Percentiles rank a stretch among this genome's conserved stretches.
These are phyloP conservation scores for Cerceris rybyensis DNA, from an alignment of 2,888 invertebrate species.

Conservation along the genomic window DNA sequence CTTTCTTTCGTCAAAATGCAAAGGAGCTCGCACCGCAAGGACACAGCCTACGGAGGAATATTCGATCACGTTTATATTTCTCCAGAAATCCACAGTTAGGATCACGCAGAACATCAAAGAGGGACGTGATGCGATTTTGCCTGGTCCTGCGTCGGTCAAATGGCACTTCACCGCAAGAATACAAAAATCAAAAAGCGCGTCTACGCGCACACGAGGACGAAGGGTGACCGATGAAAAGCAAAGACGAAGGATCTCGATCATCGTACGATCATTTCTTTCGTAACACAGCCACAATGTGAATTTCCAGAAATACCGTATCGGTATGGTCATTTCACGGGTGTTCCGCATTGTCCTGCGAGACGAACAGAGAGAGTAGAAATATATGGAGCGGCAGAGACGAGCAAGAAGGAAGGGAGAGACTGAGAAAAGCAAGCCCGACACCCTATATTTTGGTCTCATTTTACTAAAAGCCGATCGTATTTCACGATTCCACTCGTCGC, in stretches of 20 bases:
- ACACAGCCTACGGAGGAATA: not conserved
- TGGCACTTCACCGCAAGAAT: constrained; percentile 44
- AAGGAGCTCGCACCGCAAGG: not conserved
- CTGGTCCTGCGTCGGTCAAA: constrained; percentile 35
- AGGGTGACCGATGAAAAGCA: not conserved
- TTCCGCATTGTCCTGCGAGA: constrained; percentile 58
- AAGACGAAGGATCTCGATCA: constrained; percentile 7
- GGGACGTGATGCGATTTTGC: constrained; percentile 48
- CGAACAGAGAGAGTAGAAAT: constrained; percentile 35
- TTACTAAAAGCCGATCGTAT: constrained; percentile 81
- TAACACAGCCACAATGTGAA: constrained; percentile 43
- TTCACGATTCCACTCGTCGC: constrained; percentile 75
- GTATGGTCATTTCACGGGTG: constrained; percentile 76
- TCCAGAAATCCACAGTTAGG: constrained; percentile 10
- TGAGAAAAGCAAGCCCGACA: constrained; percentile 59
- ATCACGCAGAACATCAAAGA: constrained; percentile 37
- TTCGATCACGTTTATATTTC: constrained; percentile 31
- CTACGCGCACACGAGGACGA: not conserved
- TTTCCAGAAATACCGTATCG: constrained; percentile 53
- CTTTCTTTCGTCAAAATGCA: not conserved
- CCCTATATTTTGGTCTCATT: constrained; percentile 79
- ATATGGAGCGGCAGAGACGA: constrained; percentile 12
- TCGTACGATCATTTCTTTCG: constrained; percentile 44
- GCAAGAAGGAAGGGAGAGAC: constrained; percentile 9
- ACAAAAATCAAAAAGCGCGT: constrained; percentile 44